Evolutionary conservation across 1,140 invertebrate genomes (phyloP).

Genomic region (Muscidifurax raptorellus): DNA sequence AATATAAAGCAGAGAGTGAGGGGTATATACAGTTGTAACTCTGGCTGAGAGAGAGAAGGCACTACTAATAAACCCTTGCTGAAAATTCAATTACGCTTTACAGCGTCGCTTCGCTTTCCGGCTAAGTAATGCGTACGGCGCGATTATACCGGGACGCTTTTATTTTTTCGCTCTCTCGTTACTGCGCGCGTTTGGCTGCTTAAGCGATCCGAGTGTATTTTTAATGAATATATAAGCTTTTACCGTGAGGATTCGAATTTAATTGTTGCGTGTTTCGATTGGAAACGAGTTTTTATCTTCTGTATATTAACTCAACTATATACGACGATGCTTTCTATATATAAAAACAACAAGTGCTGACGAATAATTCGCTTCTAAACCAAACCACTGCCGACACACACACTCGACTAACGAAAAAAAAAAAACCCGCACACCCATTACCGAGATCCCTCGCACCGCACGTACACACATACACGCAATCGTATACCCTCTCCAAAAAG

Average conservation of each 20-base stretch:
- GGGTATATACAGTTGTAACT: background rate
- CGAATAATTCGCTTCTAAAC: too few relatives aligned
- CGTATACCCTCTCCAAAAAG: background rate
- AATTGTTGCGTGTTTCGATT: background rate
- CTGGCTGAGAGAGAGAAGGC: background rate
- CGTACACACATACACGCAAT: background rate
- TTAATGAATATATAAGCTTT: background rate
- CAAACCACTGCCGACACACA: too few relatives aligned
- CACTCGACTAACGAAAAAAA: too few relatives aligned
- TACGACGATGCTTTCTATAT: too few relatives aligned
- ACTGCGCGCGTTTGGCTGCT: background rate
- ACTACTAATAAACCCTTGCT: background rate
- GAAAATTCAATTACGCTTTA: constrained; percentile 33
- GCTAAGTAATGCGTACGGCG: constrained; percentile 7
- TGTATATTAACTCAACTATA: too few relatives aligned
- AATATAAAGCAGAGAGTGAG: background rate
- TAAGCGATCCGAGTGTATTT: background rate
- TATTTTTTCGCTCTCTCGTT: background rate
- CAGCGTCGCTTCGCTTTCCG: background rate
- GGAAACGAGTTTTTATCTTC: too few relatives aligned
- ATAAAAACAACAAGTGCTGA: too few relatives aligned
- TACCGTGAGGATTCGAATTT: background rate
- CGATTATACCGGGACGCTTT: background rate
- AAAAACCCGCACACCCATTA: too few relatives aligned
- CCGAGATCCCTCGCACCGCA: background rate